Conservation (phyloP, 2,888 invertebrate genomes). For the Dugesia japonica region DNA sequence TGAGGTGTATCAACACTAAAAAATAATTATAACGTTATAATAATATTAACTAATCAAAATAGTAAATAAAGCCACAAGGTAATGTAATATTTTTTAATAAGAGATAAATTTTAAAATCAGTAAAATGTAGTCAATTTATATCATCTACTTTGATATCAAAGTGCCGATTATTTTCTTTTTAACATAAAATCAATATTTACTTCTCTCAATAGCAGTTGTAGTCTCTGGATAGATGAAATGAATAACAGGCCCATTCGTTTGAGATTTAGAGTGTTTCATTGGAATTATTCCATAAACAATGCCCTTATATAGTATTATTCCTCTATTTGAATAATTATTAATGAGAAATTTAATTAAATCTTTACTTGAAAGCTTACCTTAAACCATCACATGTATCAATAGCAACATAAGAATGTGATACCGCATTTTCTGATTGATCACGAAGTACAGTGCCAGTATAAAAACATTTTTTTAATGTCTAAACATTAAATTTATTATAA, state of each 20-base stretch:
- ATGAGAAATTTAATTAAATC: not conserved
- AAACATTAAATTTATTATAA: not conserved
- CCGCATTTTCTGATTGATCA: not conserved
- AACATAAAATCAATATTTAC: slow-evolving; percentile 10
- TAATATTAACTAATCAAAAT: too few relatives aligned
- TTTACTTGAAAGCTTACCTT: not conserved
- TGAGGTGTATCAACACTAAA: too few relatives aligned
- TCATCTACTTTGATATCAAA: not conserved
- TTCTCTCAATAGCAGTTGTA: not conserved
- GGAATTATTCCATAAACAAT: slow-evolving; percentile 3
- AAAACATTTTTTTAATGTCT: slow-evolving; percentile 13
- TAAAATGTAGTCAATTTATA: slow-evolving; percentile 1
- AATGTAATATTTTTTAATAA: not conserved
- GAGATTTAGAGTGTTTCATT: not conserved
- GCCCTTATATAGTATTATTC: not conserved
- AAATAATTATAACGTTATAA: too few relatives aligned
- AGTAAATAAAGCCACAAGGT: not conserved
- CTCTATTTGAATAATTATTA: not conserved
- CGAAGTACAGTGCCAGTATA: not conserved
- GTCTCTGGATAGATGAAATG: not conserved
- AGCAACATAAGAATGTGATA: slow-evolving; percentile 24
- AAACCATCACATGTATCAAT: slow-evolving; percentile 29
- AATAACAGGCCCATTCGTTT: not conserved
- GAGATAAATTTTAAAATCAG: not conserved
- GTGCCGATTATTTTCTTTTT: not conserved